Percentiles rank a stretch among this genome's conserved stretches.
Evolutionary conservation across 1,140 invertebrate genomes (phyloP).

Genomic region (Venustaconcha ellipsiformis): DNA sequence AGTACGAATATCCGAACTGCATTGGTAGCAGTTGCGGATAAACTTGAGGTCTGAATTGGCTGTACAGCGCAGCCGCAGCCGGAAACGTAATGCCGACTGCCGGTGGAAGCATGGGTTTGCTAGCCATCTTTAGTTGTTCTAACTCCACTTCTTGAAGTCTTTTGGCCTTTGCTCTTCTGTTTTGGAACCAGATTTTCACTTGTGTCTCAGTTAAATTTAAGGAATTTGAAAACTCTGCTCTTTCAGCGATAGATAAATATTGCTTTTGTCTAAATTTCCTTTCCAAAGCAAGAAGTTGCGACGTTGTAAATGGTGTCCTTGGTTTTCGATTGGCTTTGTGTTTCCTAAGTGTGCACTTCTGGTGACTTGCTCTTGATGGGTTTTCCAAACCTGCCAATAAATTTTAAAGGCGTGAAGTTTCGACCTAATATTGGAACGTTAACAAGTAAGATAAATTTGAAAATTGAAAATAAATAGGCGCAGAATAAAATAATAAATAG

Average conservation of each 20-base stretch:
- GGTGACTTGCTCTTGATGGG: conserved; percentile 57
- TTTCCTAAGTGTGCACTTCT: conserved; percentile 92
- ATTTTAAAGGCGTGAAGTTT: no score
- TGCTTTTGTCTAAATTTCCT: conserved; percentile 96
- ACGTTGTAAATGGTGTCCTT: conserved; percentile 95
- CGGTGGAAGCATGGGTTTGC: conserved; percentile 66
- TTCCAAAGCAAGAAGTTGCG: conserved; percentile 93
- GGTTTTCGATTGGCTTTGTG: conserved; percentile 97
- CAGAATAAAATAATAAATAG: no score
- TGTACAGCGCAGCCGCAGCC: conserved; percentile 35
- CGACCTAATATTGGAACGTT: no score
- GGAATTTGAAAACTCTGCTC: conserved; percentile 95
- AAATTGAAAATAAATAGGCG: no score
- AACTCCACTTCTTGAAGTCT: conserved; percentile 90
- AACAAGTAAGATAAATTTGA: no score
- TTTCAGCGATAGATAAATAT: conserved; percentile 93
- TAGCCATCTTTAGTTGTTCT: conserved; percentile 74
- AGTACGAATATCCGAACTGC: no score
- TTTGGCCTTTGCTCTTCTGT: conserved; percentile 93
- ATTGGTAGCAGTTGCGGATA: no score
- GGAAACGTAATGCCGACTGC: conserved; percentile 59
- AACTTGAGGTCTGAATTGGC: no score
- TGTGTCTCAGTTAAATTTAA: conserved; percentile 93
- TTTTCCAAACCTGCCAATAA: conserved; percentile 9
- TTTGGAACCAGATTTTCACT: conserved; percentile 97